Evolutionary conservation across 2,113 vertebrate species (phyloP), one percentile per base, ranked within the genome.

Genomic region (Rhinoderma darwinii): DNA sequence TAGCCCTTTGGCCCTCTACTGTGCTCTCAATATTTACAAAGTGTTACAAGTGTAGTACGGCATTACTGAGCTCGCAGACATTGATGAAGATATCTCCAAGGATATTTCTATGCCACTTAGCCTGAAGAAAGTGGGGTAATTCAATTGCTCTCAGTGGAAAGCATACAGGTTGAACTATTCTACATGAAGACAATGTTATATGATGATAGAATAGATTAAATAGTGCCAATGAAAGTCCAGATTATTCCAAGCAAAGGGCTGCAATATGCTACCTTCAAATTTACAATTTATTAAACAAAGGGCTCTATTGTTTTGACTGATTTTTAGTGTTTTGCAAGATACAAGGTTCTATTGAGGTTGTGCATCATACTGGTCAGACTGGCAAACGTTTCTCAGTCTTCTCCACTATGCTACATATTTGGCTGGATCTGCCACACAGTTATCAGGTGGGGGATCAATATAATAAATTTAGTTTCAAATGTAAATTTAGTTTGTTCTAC

Each of bases 21-120:
- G 74, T 86, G 66, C 85, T 82, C 77, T 86, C 77, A 86, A 73
- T 86, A 81, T 86, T 86, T 86, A 86, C 77, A 86, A 86, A 86
- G 63, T 80, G 47, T 79, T 86, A 80, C 75, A 80, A 86, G 59
- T 56, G 41, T 72, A 74, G 50, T 15, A 12, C 37, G 47, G 77
- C 47, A 73, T 72, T 59, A 44, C 85, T 44, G 77, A 82, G 47
- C 78, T 70, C 59, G 41, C 47, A 81, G 79, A 56, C 85, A 82
- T 56, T 68, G 77, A 86, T 35, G 63, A 73, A 70, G 47, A 82
- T 72, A 81, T 86, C 85, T 81, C 78, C 51, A 68, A 59, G 85
- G 85, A 82, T 81, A 54, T 39, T 86, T 86, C 85, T 44, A 54
- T 86, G 85, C 77, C 77, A 86, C 77, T 82, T 82, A 86, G 77